A percentile compares a stretch with the other conserved stretches of the same genome.
phyloP scores from a whole-genome alignment of 2,113 vertebrate genomes.

The Glaucomys volans region DNA sequence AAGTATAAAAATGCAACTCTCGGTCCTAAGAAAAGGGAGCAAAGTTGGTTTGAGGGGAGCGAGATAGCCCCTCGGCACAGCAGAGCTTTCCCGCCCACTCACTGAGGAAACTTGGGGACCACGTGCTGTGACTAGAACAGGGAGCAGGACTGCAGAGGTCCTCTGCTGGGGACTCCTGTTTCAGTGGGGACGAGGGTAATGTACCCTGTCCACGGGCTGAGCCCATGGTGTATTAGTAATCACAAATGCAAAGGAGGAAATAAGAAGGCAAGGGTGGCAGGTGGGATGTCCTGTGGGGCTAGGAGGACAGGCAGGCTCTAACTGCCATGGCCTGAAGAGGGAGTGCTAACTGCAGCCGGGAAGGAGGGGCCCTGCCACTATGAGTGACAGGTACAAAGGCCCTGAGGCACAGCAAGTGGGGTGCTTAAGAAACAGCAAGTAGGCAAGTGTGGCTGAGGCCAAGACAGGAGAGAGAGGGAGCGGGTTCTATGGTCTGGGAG shows the following conservation, averaged over 20 bases:
- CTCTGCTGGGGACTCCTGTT: not conserved
- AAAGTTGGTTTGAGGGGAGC: not conserved
- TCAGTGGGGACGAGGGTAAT: fast-evolving
- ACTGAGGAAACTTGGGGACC: not conserved
- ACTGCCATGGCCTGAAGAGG: not conserved
- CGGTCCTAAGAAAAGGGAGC: not conserved
- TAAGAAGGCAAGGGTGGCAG: fast-evolving
- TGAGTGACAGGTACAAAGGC: not conserved
- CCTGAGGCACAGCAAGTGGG: too few species aligned
- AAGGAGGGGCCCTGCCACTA: not conserved
- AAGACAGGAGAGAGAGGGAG: too few species aligned
- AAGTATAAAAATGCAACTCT: not conserved
- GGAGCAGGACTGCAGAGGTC: not conserved
- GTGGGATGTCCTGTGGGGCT: too few species aligned
- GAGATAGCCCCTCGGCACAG: not conserved
- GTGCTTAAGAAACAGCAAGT: not conserved
- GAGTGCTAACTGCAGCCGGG: not conserved
- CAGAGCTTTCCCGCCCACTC: not conserved
- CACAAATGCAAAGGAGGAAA: too few species aligned
- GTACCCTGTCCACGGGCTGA: too few species aligned
- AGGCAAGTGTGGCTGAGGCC: not conserved
- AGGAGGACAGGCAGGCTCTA: not conserved
- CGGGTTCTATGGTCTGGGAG: fast-evolving
- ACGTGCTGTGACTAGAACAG: not conserved
- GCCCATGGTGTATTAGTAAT: not conserved